Conservation (phyloP, 2,888 invertebrate species). For the Hesperia comma region DNA sequence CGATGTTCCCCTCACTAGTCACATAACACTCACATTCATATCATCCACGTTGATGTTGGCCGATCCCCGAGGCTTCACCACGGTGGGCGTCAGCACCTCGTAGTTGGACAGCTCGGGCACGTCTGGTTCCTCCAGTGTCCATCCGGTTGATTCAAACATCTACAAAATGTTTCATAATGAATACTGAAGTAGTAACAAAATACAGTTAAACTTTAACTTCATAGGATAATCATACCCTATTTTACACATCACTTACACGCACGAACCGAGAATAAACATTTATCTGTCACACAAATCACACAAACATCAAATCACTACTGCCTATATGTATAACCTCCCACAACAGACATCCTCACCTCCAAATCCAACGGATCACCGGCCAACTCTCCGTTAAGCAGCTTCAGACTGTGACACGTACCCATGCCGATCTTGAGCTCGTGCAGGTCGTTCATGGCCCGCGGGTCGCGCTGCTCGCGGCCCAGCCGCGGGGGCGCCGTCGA, state of each 20-base stretch:
- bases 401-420: slow-evolving; percentile 97
- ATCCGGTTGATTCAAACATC: slow-evolving; percentile 98
- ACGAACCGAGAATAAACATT: too few relatives aligned
- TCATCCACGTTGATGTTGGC: slow-evolving; percentile 79
- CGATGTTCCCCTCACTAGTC: neutral
- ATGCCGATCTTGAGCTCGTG: slow-evolving; percentile 89
- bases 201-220: too few relatives aligned
- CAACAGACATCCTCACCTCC: slow-evolving; percentile 87
- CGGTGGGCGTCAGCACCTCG: slow-evolving; percentile 93
- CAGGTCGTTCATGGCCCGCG: slow-evolving; percentile 74
- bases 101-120: slow-evolving; percentile 93
- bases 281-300: too few relatives aligned
- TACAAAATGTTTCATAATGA: slow-evolving; percentile 50
- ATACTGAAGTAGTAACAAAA: too few relatives aligned
- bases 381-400: slow-evolving; percentile 92
- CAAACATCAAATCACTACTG: too few relatives aligned
- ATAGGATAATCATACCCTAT: too few relatives aligned
- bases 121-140: slow-evolving; percentile 94
- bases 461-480: slow-evolving; percentile 76
- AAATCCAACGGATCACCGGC: slow-evolving; percentile 98
- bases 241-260: too few relatives aligned
- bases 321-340: too few relatives aligned
- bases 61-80: slow-evolving; percentile 86
- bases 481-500: slow-evolving; percentile 56
- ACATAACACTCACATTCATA: slow-evolving; percentile 61